Conservation (phyloP, 2,113 vertebrate species). For the Taurulus bubalis region DNA sequence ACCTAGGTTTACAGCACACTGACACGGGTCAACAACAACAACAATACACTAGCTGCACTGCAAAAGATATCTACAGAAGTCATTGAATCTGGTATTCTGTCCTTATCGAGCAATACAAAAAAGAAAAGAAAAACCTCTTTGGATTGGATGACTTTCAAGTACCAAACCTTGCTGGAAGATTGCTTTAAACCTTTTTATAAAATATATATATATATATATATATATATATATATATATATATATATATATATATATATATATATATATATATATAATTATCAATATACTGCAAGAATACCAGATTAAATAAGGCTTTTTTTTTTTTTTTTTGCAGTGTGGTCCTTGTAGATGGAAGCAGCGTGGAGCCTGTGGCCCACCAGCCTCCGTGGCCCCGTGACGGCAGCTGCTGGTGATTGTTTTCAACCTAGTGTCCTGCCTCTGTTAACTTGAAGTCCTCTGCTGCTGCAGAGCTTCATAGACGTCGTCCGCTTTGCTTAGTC, state of each 20-base stretch:
- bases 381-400: conserved; percentile 78
- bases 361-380: conserved; percentile 66
- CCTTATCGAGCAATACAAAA: neutral
- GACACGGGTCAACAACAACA: conserved; percentile 31
- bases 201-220: no score
- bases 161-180: conserved; percentile 1
- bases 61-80: conserved; percentile 45
- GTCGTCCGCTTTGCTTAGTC: conserved; percentile 93
- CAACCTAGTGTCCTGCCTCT: conserved; percentile 26
- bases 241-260: no score
- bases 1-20: conserved; percentile 38
- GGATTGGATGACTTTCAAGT: neutral
- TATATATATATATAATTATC: no score
- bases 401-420: conserved; percentile 52
- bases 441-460: conserved; percentile 91
- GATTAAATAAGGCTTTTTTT: conserved; percentile 31
- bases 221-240: no score
- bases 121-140: neutral
- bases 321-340: conserved; percentile 71
- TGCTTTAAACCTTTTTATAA: no score
- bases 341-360: conserved; percentile 74
- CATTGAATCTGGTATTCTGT: conserved; percentile 45
- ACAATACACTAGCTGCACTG: conserved; percentile 52
- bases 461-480: conserved; percentile 93
- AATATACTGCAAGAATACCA: conserved; percentile 10